Evolutionary conservation across 1,140 invertebrate species (phyloP).

Genomic region (Cyclina sinensis): DNA sequence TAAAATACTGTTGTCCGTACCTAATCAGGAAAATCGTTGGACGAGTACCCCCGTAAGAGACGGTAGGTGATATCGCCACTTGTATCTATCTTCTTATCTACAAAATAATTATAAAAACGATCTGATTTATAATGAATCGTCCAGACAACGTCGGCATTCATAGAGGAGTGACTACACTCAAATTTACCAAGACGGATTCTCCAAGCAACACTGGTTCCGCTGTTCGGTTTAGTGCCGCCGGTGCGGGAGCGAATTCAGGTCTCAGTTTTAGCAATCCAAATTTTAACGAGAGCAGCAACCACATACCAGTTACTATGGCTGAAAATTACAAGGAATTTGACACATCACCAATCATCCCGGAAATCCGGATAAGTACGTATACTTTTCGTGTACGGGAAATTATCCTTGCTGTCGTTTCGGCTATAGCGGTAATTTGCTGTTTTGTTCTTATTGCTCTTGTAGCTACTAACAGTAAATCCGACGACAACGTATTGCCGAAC

Average conservation of each 20-base stretch:
- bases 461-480: slow-evolving; percentile 56
- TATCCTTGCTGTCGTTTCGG: slow-evolving; percentile 62
- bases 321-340: slow-evolving; percentile 78
- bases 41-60: neutral
- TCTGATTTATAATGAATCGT: slow-evolving; percentile 22
- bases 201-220: slow-evolving; percentile 18
- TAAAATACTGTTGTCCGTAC: neutral
- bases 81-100: neutral
- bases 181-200: slow-evolving; percentile 55
- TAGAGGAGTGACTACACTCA: slow-evolving; percentile 27
- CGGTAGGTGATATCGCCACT: neutral
- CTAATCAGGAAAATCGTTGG: neutral
- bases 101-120: neutral
- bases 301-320: slow-evolving; percentile 56
- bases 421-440: slow-evolving; percentile 70
- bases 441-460: slow-evolving; percentile 75
- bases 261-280: slow-evolving; percentile 54
- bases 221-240: slow-evolving; percentile 33
- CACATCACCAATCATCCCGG: slow-evolving; percentile 69
- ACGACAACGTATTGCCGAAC: neutral
- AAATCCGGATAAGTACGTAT: slow-evolving; percentile 72
- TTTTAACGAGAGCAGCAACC: neutral
- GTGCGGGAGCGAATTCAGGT: slow-evolving; percentile 8
- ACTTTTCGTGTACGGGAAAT: slow-evolving; percentile 74
- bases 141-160: slow-evolving; percentile 26